A percentile compares a stretch with the other conserved stretches of the same genome.
Evolutionary conservation across 1,140 invertebrate species (phyloP).

Genomic region (Pygmarrhopalites habei): DNA sequence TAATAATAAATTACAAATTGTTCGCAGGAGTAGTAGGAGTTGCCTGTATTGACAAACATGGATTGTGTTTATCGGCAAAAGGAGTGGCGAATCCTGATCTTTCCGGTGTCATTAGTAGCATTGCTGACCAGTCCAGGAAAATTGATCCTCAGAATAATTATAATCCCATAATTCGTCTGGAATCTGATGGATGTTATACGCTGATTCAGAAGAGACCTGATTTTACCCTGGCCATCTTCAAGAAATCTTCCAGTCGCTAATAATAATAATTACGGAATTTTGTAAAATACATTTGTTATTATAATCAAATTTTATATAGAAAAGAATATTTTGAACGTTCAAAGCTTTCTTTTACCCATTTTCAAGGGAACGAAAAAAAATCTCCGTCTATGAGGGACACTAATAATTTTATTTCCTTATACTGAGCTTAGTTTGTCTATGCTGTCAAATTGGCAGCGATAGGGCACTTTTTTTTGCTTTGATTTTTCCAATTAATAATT

Average conservation of each 20-base stretch:
- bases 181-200: background rate
- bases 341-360: too few species aligned
- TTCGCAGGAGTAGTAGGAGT: constrained; percentile 1
- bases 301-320: too few species aligned
- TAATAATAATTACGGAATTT: too few species aligned
- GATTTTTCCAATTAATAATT: too few species aligned
- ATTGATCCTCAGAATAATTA: background rate
- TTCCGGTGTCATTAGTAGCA: constrained; percentile 1
- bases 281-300: too few species aligned
- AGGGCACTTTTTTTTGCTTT: too few species aligned
- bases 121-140: background rate
- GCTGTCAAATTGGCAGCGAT: too few species aligned
- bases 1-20: background rate
- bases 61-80: background rate
- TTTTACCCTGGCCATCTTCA: constrained; percentile 6
- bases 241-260: background rate
- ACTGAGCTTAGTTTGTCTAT: too few species aligned
- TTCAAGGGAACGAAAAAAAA: too few species aligned
- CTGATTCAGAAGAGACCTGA: constrained; percentile 3
- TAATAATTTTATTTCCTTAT: too few species aligned
- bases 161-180: background rate
- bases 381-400: too few species aligned
- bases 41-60: background rate
- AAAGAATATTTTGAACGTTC: too few species aligned
- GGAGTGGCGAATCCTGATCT: background rate